These are phyloP conservation scores for Vidua macroura DNA, from an alignment of 2,113 vertebrate genomes.

Conservation along the genomic window DNA sequence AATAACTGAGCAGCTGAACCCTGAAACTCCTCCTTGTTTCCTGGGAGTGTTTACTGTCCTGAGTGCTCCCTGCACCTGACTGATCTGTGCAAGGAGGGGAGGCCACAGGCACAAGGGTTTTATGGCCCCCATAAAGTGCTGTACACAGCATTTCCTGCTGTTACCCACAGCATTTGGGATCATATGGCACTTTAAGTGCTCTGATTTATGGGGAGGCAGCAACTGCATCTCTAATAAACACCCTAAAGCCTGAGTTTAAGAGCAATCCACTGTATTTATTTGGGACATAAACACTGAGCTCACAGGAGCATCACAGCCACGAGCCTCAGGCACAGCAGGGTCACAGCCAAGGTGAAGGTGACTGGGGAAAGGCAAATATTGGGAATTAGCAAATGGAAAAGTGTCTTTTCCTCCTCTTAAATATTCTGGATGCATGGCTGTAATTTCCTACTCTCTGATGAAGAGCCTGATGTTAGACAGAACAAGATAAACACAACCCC, in stretches of 20 bases:
- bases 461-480: neutral
- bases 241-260: slow-evolving; percentile 57
- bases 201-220: slow-evolving; percentile 70
- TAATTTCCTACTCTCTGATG: neutral
- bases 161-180: slow-evolving; percentile 66
- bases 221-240: slow-evolving; percentile 68
- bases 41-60: neutral
- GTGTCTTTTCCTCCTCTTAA: neutral
- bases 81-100: slow-evolving; percentile 52
- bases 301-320: slow-evolving; percentile 48
- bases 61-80: slow-evolving; percentile 33
- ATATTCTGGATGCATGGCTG: neutral
- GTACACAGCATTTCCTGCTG: slow-evolving; percentile 56
- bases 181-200: slow-evolving; percentile 69
- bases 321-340: slow-evolving; percentile 58
- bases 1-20: neutral
- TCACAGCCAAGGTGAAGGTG: slow-evolving; percentile 65
- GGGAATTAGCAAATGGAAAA: slow-evolving; percentile 18
- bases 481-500: neutral
- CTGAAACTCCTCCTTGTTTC: slow-evolving; percentile 33
- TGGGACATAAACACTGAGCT: slow-evolving; percentile 69
- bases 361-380: slow-evolving; percentile 30
- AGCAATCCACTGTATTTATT: slow-evolving; percentile 71
- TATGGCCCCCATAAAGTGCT: slow-evolving; percentile 67
- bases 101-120: slow-evolving; percentile 54